Conservation (phyloP, 1,140 invertebrate genomes). For the Neuroterus valhalla region DNA sequence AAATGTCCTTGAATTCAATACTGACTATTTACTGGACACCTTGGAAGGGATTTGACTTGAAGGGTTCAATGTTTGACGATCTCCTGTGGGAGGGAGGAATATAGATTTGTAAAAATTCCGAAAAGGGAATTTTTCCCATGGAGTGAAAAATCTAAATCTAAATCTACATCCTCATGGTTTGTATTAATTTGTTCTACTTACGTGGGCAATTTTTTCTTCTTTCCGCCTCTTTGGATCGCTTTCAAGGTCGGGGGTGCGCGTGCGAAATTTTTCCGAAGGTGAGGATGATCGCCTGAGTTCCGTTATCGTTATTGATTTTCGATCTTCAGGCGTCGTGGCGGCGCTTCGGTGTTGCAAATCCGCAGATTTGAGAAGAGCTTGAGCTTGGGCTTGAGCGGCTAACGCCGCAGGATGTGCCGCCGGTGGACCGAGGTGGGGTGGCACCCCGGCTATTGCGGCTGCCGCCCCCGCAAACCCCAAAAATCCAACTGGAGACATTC, state of each 20-base stretch:
- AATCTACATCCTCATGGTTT: too few species aligned
- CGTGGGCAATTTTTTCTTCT: constrained; percentile 74
- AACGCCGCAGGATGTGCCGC: constrained; percentile 66
- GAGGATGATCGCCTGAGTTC: constrained; percentile 77
- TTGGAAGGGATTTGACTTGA: too few species aligned
- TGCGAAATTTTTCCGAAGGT: constrained; percentile 77
- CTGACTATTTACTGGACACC: too few species aligned
- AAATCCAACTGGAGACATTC: constrained; percentile 69
- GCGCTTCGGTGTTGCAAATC: constrained; percentile 66
- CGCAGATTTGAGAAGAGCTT: constrained; percentile 65
- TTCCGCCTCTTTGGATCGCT: constrained; percentile 73
- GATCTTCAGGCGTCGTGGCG: constrained; percentile 68
- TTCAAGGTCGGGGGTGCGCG: constrained; percentile 73
- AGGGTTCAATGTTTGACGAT: too few species aligned
- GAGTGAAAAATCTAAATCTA: too few species aligned
- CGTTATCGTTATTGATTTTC: constrained; percentile 66
- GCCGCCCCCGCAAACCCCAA: constrained; percentile 71
- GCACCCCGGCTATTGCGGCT: constrained; percentile 67
- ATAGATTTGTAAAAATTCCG: too few species aligned
- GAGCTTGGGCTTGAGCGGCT: constrained; percentile 64
- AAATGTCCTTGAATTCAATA: too few species aligned
- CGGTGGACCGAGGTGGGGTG: constrained; percentile 65
- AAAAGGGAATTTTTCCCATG: too few species aligned
- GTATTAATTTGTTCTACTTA: constrained; percentile 54
- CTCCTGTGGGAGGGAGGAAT: too few species aligned